Evolutionary conservation across 2,888 invertebrate genomes (phyloP).

Genomic region (Myopa tessellatipennis): DNA sequence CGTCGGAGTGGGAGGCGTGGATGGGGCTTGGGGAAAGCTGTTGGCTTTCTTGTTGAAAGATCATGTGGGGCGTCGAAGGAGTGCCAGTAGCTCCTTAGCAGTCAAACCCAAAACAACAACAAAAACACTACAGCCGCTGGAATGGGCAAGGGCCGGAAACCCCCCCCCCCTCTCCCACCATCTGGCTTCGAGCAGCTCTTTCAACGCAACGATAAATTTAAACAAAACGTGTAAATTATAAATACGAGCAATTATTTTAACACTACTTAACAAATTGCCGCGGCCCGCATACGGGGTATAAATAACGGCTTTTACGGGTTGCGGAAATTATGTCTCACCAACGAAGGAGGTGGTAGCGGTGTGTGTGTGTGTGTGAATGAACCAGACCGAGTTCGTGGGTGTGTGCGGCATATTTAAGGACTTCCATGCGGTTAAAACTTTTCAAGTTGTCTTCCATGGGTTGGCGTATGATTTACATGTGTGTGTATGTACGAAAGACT

Average conservation of each 20-base stretch:
- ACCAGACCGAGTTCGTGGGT: not conserved
- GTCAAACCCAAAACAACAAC: not conserved
- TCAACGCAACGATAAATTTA: constrained; percentile 66
- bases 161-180: not conserved
- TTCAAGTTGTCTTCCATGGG: constrained; percentile 39
- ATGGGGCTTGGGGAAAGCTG: too few species aligned
- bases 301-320: constrained; percentile 47
- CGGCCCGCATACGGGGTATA: constrained; percentile 66
- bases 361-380: not conserved
- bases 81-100: not conserved
- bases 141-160: too few species aligned
- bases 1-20: too few species aligned
- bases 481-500: not conserved
- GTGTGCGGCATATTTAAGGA: constrained; percentile 39
- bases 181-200: constrained; percentile 48
- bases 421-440: constrained; percentile 45
- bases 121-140: not conserved
- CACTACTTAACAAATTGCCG: constrained; percentile 70
- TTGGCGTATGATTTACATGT: not conserved
- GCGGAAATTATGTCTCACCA: constrained; percentile 40
- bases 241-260: constrained; percentile 70
- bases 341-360: not conserved
- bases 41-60: too few species aligned
- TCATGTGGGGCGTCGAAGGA: not conserved
- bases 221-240: constrained; percentile 69